These are phyloP conservation scores for Drosophila miranda DNA, from an alignment of 1,140 invertebrate genomes.

Conservation along the genomic window DNA sequence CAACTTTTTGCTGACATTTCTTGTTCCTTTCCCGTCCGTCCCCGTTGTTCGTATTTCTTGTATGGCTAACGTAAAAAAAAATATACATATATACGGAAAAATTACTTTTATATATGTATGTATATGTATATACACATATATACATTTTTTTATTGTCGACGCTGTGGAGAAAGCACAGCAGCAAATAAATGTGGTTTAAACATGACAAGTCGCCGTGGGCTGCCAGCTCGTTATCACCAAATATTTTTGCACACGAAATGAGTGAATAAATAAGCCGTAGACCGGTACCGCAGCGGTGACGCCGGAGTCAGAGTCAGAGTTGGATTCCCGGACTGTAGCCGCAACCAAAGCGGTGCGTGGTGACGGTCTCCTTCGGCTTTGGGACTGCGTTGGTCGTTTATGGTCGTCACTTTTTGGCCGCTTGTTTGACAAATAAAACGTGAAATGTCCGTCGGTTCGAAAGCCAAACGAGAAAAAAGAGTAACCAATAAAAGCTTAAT, in stretches of 20 bases:
- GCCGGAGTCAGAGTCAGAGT: slow-evolving; percentile 4
- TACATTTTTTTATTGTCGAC: slow-evolving; percentile 62
- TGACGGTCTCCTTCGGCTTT: too few relatives aligned
- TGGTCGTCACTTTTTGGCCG: slow-evolving; percentile 72
- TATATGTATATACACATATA: slow-evolving; percentile 18
- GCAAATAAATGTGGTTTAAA: slow-evolving; percentile 79
- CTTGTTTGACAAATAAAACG: slow-evolving; percentile 78
- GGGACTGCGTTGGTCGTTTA: slow-evolving; percentile 56
- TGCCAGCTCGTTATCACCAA: slow-evolving; percentile 77
- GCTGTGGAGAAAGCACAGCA: slow-evolving; percentile 16
- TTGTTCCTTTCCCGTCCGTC: background rate
- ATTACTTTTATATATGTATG: slow-evolving; percentile 11
- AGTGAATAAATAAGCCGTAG: slow-evolving; percentile 71
- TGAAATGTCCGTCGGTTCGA: slow-evolving; percentile 60
- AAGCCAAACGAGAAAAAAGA: slow-evolving; percentile 58
- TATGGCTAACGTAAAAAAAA: slow-evolving; percentile 38
- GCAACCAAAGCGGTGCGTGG: slow-evolving; percentile 6
- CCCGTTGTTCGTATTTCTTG: slow-evolving; percentile 16
- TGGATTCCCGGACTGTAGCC: slow-evolving; percentile 30
- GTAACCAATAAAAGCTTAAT: slow-evolving; percentile 80
- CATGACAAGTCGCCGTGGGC: slow-evolving; percentile 73
- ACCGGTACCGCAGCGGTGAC: slow-evolving; percentile 5
- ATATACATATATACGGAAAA: slow-evolving; percentile 5
- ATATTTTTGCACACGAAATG: slow-evolving; percentile 79
- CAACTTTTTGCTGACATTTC: slow-evolving; percentile 66